Evolutionary conservation across 2,888 invertebrate species (phyloP).

Genomic region (Drosophila lutescens): DNA sequence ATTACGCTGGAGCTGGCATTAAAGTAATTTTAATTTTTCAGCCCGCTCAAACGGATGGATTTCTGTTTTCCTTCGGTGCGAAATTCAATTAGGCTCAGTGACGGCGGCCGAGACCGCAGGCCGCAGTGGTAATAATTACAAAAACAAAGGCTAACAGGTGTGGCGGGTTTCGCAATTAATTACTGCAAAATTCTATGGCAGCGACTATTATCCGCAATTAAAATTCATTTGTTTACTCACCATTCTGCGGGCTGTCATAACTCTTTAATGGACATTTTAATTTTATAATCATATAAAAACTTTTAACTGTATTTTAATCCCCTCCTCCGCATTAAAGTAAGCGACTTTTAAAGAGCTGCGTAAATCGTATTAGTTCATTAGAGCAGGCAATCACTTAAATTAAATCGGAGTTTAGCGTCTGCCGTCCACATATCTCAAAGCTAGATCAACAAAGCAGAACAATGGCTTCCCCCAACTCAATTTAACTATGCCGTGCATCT

Average conservation of each 20-base stretch:
- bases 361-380: background rate
- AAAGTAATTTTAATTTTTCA: slow-evolving; percentile 33
- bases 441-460: slow-evolving; percentile 10
- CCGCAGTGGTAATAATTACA: slow-evolving; percentile 42
- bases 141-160: slow-evolving; percentile 23
- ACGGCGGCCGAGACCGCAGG: slow-evolving; percentile 22
- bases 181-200: slow-evolving; percentile 12
- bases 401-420: background rate
- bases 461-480: slow-evolving; percentile 5
- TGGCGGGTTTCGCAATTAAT: slow-evolving; percentile 22
- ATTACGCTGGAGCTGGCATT: slow-evolving; percentile 37
- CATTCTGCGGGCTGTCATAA: background rate
- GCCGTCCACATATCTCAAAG: background rate
- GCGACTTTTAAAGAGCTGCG: background rate
- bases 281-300: background rate
- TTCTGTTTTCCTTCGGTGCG: slow-evolving; percentile 23
- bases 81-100: slow-evolving; percentile 33
- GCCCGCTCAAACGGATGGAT: slow-evolving; percentile 1
- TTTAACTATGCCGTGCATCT: slow-evolving; percentile 14
- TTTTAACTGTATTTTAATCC: no score
- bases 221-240: slow-evolving; percentile 27
- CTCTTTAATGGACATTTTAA: background rate
- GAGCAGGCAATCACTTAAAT: background rate
- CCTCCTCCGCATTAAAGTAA: no score
- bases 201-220: slow-evolving; percentile 30